Evolutionary conservation across 2,113 vertebrate genomes (phyloP).

Genomic region (Pygathrix nemaeus): DNA sequence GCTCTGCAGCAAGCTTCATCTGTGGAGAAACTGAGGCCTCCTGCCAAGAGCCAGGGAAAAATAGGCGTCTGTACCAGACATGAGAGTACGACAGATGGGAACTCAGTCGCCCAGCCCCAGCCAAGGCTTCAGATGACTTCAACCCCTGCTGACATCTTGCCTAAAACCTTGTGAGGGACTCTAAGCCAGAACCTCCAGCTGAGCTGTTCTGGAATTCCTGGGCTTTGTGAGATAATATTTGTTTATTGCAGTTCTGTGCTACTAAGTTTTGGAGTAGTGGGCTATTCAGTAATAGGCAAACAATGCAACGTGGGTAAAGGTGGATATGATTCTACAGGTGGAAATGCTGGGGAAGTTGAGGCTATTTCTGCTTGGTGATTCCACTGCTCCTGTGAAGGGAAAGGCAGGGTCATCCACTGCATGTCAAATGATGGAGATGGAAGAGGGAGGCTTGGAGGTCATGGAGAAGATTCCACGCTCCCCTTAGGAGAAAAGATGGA

Average conservation of each 20-base stretch:
- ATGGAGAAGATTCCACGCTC: rapidly evolving
- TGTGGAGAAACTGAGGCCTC: not conserved
- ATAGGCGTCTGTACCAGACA: not conserved
- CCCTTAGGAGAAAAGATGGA: not conserved
- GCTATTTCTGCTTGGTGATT: not conserved
- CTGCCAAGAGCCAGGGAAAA: not conserved
- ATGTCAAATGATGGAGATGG: not conserved
- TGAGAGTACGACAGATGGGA: too few relatives aligned
- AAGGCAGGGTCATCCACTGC: not conserved
- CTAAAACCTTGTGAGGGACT: not conserved
- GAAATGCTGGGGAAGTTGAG: not conserved
- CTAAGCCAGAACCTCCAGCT: not conserved
- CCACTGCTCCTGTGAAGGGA: not conserved
- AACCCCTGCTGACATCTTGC: not conserved
- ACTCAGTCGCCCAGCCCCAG: not conserved
- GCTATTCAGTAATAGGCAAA: too few relatives aligned
- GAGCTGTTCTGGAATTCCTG: not conserved
- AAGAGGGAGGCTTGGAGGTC: not conserved
- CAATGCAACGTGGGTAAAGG: not conserved
- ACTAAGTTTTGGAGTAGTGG: not conserved
- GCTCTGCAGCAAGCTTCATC: not conserved
- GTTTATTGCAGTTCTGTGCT: rapidly evolving
- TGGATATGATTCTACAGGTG: not conserved
- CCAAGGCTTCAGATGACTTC: not conserved
- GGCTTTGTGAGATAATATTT: rapidly evolving